These are phyloP conservation scores for Leptopilina boulardi DNA, from an alignment of 1,140 invertebrate genomes.

Conservation along the genomic window DNA sequence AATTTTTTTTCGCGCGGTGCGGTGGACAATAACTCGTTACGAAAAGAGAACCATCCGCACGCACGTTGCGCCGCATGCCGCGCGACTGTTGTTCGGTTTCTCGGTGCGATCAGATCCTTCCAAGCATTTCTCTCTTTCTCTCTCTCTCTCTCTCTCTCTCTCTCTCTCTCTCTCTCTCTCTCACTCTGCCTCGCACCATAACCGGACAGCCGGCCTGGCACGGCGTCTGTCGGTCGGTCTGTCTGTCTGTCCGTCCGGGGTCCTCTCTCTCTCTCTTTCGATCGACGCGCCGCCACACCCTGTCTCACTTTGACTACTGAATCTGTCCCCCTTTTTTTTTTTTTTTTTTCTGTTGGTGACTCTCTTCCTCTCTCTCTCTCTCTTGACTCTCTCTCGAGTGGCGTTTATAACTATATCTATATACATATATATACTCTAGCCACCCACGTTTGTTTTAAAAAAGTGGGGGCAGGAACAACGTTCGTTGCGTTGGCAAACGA, in stretches of 20 bases:
- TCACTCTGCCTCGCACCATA: background rate
- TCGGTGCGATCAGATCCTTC: constrained; percentile 2
- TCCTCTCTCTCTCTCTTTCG: background rate
- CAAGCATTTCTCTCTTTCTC: constrained; percentile 20
- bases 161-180: constrained; percentile 37
- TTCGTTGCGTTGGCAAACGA: constrained; percentile 48
- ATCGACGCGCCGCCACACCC: constrained; percentile 11
- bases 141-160: constrained; percentile 17
- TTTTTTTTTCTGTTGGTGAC: background rate
- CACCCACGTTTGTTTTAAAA: constrained; percentile 27
- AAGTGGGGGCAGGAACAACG: background rate
- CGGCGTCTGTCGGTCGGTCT: background rate
- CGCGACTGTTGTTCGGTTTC: constrained; percentile 66
- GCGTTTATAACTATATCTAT: background rate
- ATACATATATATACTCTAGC: background rate
- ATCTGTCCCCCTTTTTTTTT: background rate
- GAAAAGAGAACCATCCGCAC: constrained; percentile 51
- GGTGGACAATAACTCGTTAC: constrained; percentile 44
- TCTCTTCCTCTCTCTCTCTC: background rate
- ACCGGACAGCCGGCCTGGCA: background rate
- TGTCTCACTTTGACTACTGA: constrained; percentile 22
- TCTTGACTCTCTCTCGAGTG: constrained; percentile 19
- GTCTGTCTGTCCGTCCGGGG: background rate
- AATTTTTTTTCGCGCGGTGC: constrained; percentile 4
- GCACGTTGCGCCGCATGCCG: constrained; percentile 69